Conservation (phyloP, 2,113 vertebrate genomes). For the Rhynchopsitta pachyrhyncha region DNA sequence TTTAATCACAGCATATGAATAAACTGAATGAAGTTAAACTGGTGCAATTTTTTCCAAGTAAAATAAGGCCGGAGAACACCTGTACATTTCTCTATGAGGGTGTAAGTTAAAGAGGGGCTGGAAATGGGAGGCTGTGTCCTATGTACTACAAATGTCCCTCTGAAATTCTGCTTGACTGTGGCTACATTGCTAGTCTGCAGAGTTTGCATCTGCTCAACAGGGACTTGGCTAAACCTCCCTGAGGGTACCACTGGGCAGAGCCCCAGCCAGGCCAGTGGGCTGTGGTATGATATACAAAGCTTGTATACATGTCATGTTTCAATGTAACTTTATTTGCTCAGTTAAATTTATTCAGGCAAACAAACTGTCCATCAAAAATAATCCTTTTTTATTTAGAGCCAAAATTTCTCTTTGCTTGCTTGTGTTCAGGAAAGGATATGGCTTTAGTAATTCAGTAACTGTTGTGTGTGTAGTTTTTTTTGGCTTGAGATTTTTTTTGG, state of each 20-base stretch:
- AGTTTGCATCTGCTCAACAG: not conserved
- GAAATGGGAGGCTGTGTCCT: not conserved
- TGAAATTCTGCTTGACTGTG: not conserved
- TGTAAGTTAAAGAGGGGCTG: not conserved
- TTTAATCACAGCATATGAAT: not conserved
- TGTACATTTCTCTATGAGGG: not conserved
- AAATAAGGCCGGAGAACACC: not conserved
- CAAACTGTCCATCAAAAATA: not conserved
- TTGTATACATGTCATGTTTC: not conserved
- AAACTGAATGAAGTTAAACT: not conserved
- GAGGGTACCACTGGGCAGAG: not conserved
- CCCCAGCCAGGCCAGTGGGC: not conserved
- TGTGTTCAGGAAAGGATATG: not conserved
- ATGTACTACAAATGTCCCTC: not conserved
- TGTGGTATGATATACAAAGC: not conserved
- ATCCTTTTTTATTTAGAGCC: not conserved
- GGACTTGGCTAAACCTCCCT: not conserved
- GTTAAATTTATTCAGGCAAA: not conserved
- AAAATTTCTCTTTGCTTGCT: not conserved
- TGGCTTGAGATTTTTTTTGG: not conserved
- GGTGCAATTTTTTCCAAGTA: not conserved
- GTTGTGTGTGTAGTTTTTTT: not conserved
- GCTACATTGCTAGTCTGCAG: not conserved
- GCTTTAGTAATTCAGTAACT: not conserved
- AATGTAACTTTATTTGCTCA: not conserved